Evolutionary conservation across 2,888 invertebrate genomes (phyloP), one percentile per base, ranked within the genome.

Genomic region (Pollenia angustigena): DNA sequence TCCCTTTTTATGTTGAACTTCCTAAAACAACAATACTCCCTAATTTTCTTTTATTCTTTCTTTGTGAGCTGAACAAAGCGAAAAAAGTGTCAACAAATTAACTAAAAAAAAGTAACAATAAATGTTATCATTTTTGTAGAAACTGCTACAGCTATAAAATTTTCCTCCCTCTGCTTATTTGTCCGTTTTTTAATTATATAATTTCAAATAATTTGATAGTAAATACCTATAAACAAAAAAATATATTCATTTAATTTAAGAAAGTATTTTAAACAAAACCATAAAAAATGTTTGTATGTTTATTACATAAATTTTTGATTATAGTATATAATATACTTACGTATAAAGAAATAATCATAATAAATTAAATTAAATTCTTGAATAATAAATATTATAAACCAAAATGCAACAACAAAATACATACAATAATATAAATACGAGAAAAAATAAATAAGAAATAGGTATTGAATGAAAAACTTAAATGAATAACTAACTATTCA

Each of bases 301-400:
- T 81, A 69, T 56, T 81, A 52, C 74, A 69, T 50, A 68, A 64
- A 83, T 66, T 75, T 81, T 78, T 66, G 71, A 76, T 81, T 87
- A 81, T 86, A 79, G 54, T 75, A 84, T 62, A 74, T 32, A 84
- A 81, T 64, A 81, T 72, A 54, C 52, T 40, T 74, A 54, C 52
- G 46, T 74, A 50, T 69, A 75, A 83, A 58, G 14, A 46, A 78
- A 54, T 66, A 83, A 68, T 76, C 81, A 80, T 80, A 81, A 72
- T 60, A 69, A 75, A 83, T 66, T 80, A 76, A 83, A 72, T 80
- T 64, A 80, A 86, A 64, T 87, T 81, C 74, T 75, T 83, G 66
- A 80, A 82, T 66, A 75, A 83, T 46, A 64, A 62, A 71, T 16
- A 71, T 50, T 46, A 74, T 58, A 81, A 56, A 78, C 52, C 40